Conservation (phyloP, 2,797 vertebrate genomes). For the Setipinna tenuifilis region DNA sequence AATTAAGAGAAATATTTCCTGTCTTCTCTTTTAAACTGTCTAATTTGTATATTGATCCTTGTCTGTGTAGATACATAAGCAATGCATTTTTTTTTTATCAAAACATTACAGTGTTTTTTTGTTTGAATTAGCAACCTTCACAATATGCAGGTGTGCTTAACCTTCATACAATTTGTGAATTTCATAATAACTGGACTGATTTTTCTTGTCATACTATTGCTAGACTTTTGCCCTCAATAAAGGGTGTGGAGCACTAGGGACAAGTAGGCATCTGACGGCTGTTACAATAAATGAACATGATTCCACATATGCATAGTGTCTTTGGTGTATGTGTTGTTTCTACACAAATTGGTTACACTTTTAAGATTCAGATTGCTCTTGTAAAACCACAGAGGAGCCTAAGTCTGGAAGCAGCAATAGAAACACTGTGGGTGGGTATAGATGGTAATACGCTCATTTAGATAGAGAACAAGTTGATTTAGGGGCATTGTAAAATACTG, state of each 20-base stretch:
- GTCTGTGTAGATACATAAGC: slow-evolving; percentile 14
- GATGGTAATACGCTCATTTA: no score
- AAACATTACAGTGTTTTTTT: neutral
- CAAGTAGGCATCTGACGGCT: neutral
- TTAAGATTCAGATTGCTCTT: no score
- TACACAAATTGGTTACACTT: no score
- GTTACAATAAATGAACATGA: slow-evolving; percentile 40
- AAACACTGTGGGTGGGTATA: no score
- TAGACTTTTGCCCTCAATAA: neutral
- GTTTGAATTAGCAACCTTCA: slow-evolving; percentile 1
- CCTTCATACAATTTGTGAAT: neutral
- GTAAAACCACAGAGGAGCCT: no score
- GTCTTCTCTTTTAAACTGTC: neutral
- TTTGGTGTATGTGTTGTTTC: no score
- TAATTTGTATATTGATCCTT: slow-evolving; percentile 26
- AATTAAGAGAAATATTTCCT: neutral
- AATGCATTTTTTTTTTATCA: neutral
- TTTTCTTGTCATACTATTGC: neutral
- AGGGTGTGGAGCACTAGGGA: neutral
- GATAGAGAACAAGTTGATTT: no score
- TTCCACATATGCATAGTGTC: neutral
- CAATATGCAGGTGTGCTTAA: slow-evolving; percentile 31
- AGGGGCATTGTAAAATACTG: no score
- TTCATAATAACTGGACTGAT: slow-evolving; percentile 8
- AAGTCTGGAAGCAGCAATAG: no score